Conservation (phyloP, 2,113 vertebrate genomes). For the Ranitomeya variabilis region DNA sequence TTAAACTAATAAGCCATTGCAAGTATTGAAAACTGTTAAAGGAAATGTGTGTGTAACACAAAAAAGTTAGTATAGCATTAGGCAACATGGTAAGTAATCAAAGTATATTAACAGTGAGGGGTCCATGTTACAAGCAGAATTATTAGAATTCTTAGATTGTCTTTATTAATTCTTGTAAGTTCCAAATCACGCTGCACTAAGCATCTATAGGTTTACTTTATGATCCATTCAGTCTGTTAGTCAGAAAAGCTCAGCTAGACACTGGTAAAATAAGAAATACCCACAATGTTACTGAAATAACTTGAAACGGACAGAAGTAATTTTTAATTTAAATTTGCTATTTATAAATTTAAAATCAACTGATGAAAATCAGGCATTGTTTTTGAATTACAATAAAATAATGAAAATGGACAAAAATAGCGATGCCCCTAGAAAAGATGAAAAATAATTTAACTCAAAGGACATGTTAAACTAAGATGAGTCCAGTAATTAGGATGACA, state of each 20-base stretch:
- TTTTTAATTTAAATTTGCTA: too few relatives aligned
- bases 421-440: too few relatives aligned
- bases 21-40: constrained; percentile 65
- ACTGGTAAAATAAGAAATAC: too few relatives aligned
- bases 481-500: too few relatives aligned
- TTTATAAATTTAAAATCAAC: too few relatives aligned
- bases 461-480: too few relatives aligned
- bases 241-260: not conserved
- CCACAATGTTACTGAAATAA: too few relatives aligned
- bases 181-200: not conserved
- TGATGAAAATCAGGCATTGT: too few relatives aligned
- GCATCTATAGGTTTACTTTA: not conserved
- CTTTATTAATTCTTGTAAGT: not conserved
- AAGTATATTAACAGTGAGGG: constrained; percentile 53
- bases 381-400: too few relatives aligned
- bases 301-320: too few relatives aligned
- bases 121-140: not conserved
- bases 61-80: constrained; percentile 67
- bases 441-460: too few relatives aligned
- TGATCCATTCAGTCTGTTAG: not conserved
- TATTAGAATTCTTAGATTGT: not conserved
- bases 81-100: constrained; percentile 61
- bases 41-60: constrained; percentile 67
- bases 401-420: too few relatives aligned
- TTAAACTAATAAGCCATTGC: constrained; percentile 69